Percentiles rank a stretch among this genome's conserved stretches.
Conservation (phyloP, 35 echinoderm and acorn worm species). For the Strongylocentrotus purpuratus region DNA sequence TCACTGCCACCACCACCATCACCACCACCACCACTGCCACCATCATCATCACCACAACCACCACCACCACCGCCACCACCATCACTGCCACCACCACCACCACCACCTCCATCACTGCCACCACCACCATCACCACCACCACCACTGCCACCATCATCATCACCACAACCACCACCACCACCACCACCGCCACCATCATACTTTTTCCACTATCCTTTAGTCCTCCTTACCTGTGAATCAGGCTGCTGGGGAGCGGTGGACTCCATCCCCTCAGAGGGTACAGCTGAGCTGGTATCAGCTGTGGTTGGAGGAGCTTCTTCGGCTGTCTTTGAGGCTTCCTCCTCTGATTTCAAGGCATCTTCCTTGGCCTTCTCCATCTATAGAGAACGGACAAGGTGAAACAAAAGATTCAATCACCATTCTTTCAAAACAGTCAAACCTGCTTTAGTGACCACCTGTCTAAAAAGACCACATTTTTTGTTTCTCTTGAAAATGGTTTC, state of each 20-base stretch:
- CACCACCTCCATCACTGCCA: background rate
- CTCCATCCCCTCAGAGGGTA: slow-evolving; percentile 73
- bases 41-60: background rate
- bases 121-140: slow-evolving; percentile 5
- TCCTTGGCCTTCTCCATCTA: slow-evolving; percentile 89
- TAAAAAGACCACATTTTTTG: too few species aligned
- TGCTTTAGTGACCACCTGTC: too few species aligned
- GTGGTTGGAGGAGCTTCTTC: slow-evolving; percentile 46
- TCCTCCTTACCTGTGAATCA: slow-evolving; percentile 69
- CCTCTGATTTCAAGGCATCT: slow-evolving; percentile 62
- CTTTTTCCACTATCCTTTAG: background rate
- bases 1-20: background rate
- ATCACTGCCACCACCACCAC: slow-evolving; percentile 16
- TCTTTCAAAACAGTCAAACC: too few species aligned
- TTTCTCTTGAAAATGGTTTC: too few species aligned
- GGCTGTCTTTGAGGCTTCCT: slow-evolving; percentile 56
- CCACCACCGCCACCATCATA: background rate
- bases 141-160: background rate
- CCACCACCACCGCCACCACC: background rate
- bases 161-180: background rate
- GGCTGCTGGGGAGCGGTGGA: slow-evolving; percentile 74
- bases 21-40: background rate
- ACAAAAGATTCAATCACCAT: too few species aligned
- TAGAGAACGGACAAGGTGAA: background rate
- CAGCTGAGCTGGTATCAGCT: slow-evolving; percentile 63